A percentile compares a stretch with the other conserved stretches of the same genome.
Evolutionary conservation across 2,113 vertebrate species (phyloP).

Genomic region (Piprites chloris): DNA sequence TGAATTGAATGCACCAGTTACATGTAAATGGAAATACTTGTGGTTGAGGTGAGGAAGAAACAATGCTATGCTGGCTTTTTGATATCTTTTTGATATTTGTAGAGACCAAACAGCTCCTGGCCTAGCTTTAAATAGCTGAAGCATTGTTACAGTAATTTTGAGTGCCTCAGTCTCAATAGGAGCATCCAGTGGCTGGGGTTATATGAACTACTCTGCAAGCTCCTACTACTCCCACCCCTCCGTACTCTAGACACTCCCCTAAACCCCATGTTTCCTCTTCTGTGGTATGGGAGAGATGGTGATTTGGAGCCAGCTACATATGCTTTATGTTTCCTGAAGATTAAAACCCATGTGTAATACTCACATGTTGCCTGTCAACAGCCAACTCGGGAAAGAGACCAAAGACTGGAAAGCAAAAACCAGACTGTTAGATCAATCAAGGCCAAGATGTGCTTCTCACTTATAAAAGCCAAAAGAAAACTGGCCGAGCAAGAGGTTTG

Average conservation of each 20-base stretch:
- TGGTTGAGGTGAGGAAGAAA: background rate
- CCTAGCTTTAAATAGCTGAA: background rate
- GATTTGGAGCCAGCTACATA: background rate
- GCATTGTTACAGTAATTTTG: background rate
- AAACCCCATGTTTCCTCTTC: background rate
- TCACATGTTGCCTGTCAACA: constrained; percentile 47
- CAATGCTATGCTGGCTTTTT: background rate
- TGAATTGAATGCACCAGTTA: background rate
- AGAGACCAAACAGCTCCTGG: background rate
- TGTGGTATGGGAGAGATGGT: background rate
- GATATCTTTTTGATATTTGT: background rate
- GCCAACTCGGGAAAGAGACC: constrained; percentile 26
- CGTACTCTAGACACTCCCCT: background rate
- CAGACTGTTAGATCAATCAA: constrained; percentile 36
- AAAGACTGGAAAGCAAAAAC: constrained; percentile 29
- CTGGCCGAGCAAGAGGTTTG: background rate
- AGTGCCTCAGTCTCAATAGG: background rate
- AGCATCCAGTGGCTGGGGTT: background rate
- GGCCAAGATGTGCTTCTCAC: constrained; percentile 9
- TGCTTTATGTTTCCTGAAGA: constrained; percentile 53
- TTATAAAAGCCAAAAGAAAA: constrained; percentile 12
- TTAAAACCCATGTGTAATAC: constrained; percentile 35
- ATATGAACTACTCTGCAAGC: background rate
- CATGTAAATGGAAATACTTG: background rate
- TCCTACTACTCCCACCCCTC: background rate